Evolutionary conservation across 1,140 invertebrate species (phyloP).

Genomic region (Bombus superbus): DNA sequence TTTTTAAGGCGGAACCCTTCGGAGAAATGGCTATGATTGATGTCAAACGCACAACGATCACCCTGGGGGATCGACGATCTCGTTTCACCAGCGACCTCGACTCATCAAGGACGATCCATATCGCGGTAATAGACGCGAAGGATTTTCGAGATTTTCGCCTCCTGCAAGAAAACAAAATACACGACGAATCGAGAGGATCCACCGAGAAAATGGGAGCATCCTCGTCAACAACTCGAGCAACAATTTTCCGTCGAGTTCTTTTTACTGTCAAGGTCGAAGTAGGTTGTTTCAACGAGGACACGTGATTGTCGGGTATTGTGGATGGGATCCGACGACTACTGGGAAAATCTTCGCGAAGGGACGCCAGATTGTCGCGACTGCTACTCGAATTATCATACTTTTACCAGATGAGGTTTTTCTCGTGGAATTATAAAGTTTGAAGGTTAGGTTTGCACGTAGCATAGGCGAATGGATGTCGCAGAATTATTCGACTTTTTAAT

Average conservation of each 20-base stretch:
- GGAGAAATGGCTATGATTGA: constrained; percentile 41
- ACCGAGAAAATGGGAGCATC: constrained; percentile 42
- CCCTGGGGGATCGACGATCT: constrained; percentile 50
- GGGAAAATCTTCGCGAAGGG: constrained; percentile 22
- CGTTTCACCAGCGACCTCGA: constrained; percentile 35
- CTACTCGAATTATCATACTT: not conserved
- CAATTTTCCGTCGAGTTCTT: constrained; percentile 44
- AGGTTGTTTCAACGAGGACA: not conserved
- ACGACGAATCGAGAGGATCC: not conserved
- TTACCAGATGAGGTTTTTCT: not conserved
- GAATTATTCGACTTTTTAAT: no score
- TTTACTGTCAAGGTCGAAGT: constrained; percentile 53
- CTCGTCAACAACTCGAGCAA: constrained; percentile 41
- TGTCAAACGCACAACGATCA: constrained; percentile 37
- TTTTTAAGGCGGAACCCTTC: not conserved
- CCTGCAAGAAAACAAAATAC: not conserved
- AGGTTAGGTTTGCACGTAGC: not conserved
- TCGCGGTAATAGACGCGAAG: constrained; percentile 30
- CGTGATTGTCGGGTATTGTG: constrained; percentile 36
- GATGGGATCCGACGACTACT: not conserved
- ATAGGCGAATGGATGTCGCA: no score
- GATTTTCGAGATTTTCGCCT: constrained; percentile 23
- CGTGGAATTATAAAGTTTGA: not conserved
- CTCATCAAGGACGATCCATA: constrained; percentile 56
- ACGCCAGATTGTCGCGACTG: constrained; percentile 29